These are phyloP conservation scores for Seriola aureovittata DNA, from an alignment of 2,113 vertebrate species.

Conservation along the genomic window DNA sequence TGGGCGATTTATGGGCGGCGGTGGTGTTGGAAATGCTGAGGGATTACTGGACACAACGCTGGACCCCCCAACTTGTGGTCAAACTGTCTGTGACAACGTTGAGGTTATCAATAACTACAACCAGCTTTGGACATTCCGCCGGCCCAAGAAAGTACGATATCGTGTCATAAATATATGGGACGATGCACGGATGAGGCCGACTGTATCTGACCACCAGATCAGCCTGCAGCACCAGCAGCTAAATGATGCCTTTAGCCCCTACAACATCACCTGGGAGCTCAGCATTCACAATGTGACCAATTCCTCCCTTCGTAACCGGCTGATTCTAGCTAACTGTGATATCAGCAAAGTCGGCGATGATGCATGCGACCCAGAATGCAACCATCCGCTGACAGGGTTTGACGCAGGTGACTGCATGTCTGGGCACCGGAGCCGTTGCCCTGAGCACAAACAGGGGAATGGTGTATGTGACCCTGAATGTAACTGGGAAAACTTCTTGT, in stretches of 20 bases:
- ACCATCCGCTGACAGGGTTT: slow-evolving; percentile 93
- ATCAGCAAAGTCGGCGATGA: slow-evolving; percentile 95
- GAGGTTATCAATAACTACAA: slow-evolving; percentile 95
- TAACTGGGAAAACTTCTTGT: slow-evolving; percentile 93
- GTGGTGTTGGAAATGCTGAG: slow-evolving; percentile 70
- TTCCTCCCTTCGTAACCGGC: slow-evolving; percentile 91
- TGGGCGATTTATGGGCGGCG: slow-evolving; percentile 80
- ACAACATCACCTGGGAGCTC: slow-evolving; percentile 98
- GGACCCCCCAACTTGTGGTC: slow-evolving; percentile 94
- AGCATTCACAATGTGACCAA: slow-evolving; percentile 92
- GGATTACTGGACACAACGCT: slow-evolving; percentile 91
- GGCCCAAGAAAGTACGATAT: slow-evolving; percentile 92
- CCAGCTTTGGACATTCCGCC: slow-evolving; percentile 89
- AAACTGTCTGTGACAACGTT: slow-evolving; percentile 94
- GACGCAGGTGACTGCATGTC: slow-evolving; percentile 93
- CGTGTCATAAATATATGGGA: slow-evolving; percentile 94
- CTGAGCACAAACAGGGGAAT: slow-evolving; percentile 90
- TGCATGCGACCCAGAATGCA: slow-evolving; percentile 94
- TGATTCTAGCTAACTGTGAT: slow-evolving; percentile 97
- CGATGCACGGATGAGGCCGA: slow-evolving; percentile 87
- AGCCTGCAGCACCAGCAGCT: slow-evolving; percentile 95
- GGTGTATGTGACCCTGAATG: slow-evolving; percentile 96
- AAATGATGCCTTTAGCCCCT: slow-evolving; percentile 90
- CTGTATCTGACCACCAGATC: slow-evolving; percentile 93
- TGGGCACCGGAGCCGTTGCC: slow-evolving; percentile 82